Base-by-base conservation (phyloP, 2,797 vertebrate species). In the Centropyge bicolor region DNA sequence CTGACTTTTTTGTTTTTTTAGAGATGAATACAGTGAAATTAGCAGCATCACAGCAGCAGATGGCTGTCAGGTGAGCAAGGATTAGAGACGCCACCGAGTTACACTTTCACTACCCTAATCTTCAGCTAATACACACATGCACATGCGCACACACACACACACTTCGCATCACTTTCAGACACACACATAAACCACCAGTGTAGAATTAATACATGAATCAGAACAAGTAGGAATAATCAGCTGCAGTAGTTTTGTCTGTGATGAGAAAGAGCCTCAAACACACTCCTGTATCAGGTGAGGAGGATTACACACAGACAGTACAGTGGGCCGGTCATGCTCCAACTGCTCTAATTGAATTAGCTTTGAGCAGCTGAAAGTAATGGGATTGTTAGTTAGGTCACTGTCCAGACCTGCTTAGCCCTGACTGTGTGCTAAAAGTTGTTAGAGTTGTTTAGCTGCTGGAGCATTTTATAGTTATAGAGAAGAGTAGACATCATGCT, bases 271-370 rank as follows among this genome's bases (percentile, higher is more conserved):
- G 27, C 4, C 22, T 41, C 36, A 73, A 41, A 64, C 59, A 56
- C 41, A 16, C 12, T 46, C 68, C 6, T 74, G 38, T 10, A 60
- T 76, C 61, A 86, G 80, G 74, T 86, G 83, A 79, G 73, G 56
- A 56, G 74, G 84, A 87, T 89, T 89, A 86, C 63, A 76, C n/a
- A 61, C 64, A 72, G 57, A 81, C 45, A 56, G 41, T 4, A 6
- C 64, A 61, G 74, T 41, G 54, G 71, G 82, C 74, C 75, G 6
- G 73, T 71, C 78, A 77, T 68, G 79, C 64, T 14, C 62, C 76
- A 80, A 80, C 77, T 70, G 85, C 36, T 85, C 73, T 91, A 87
- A 91, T 89, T 86, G 77, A 87, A 88, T 93, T 91, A 91, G 59
- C 14, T 1, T 20, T 76, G 80, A 88, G 84, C 61, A 56, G 80